Percentiles rank a stretch among this genome's conserved stretches.
Conservation (phyloP, 2,888 invertebrate species). For the Acheta domesticus region DNA sequence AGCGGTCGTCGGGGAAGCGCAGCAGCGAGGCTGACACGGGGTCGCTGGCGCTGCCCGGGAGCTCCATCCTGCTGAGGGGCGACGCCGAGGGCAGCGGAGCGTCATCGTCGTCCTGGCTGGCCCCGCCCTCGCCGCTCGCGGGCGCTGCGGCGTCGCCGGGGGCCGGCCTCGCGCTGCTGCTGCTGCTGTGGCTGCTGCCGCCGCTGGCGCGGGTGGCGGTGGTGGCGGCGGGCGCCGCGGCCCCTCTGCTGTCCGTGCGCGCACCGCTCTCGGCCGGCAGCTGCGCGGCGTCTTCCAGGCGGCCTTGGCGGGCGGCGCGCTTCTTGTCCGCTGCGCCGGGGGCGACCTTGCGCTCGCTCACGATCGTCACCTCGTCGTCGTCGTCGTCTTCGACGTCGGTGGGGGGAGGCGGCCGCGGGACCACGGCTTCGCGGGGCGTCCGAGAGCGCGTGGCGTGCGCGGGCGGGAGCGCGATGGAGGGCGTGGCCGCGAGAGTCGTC, state of each 20-base stretch:
- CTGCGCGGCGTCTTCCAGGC: slow-evolving; percentile 40
- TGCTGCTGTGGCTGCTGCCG: slow-evolving; percentile 38
- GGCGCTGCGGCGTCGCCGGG: slow-evolving; percentile 27
- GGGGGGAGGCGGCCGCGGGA: background rate
- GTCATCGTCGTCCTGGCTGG: slow-evolving; percentile 47
- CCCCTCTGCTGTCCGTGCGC: background rate
- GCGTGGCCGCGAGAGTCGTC: background rate
- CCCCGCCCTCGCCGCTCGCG: slow-evolving; percentile 44
- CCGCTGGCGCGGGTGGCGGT: slow-evolving; percentile 42
- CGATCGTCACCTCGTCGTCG: slow-evolving; percentile 22
- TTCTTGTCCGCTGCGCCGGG: slow-evolving; percentile 44
- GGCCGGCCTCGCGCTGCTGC: no score
- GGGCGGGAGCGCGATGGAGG: background rate
- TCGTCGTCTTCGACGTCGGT: background rate
- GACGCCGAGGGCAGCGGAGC: slow-evolving; percentile 48
- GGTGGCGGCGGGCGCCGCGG: background rate
- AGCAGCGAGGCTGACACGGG: slow-evolving; percentile 41
- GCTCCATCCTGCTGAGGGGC: slow-evolving; percentile 49
- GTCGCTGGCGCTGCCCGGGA: slow-evolving; percentile 35
- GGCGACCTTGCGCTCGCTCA: slow-evolving; percentile 39
- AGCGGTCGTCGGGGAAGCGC: slow-evolving; percentile 45
- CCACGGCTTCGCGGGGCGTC: background rate
- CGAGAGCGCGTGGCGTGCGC: no score
- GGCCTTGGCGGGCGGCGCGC: slow-evolving; percentile 29
- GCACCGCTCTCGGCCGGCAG: slow-evolving; percentile 39